A percentile compares a stretch with the other conserved stretches of the same genome.
Evolutionary conservation across 2,888 invertebrate genomes (phyloP).

Genomic region (Meteorus colon): DNA sequence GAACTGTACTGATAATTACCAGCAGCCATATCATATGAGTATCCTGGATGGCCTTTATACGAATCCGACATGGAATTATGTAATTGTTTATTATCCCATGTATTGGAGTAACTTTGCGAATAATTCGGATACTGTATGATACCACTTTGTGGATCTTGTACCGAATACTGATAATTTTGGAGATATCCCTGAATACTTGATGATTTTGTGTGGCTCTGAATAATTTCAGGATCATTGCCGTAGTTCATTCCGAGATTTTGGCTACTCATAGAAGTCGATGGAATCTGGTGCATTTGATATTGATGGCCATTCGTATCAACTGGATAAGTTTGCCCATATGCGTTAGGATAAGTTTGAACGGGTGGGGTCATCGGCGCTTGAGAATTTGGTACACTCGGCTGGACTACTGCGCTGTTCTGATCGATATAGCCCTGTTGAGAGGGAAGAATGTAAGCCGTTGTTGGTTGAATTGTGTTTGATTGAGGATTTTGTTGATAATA

Average conservation of each 20-base stretch:
- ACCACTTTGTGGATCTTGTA: slow-evolving; percentile 33
- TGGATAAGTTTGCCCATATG: slow-evolving; percentile 57
- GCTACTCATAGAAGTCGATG: slow-evolving; percentile 47
- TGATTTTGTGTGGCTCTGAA: slow-evolving; percentile 66
- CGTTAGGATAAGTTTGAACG: slow-evolving; percentile 55
- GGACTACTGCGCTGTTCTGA: slow-evolving; percentile 20
- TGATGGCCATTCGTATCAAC: slow-evolving; percentile 57
- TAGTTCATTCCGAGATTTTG: slow-evolving; percentile 41
- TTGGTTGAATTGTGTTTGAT: slow-evolving; percentile 36
- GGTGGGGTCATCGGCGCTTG: slow-evolving; percentile 49
- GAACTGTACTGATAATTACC: slow-evolving; percentile 79
- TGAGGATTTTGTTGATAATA: slow-evolving; percentile 22
- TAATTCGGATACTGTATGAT: slow-evolving; percentile 55
- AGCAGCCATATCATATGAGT: slow-evolving; percentile 76
- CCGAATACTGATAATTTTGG: slow-evolving; percentile 57
- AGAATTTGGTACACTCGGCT: slow-evolving; percentile 45
- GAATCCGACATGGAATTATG: slow-evolving; percentile 54
- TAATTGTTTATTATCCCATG: slow-evolving; percentile 31
- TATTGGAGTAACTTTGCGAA: slow-evolving; percentile 52
- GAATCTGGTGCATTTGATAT: slow-evolving; percentile 65
- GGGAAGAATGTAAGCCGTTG: slow-evolving; percentile 48
- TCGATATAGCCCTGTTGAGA: slow-evolving; percentile 53
- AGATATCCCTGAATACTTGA: slow-evolving; percentile 56
- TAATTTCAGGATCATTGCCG: slow-evolving; percentile 60
- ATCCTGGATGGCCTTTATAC: slow-evolving; percentile 78